Evolutionary conservation across 2,113 vertebrate genomes (phyloP).

Genomic region (Phyllostomus discolor): DNA sequence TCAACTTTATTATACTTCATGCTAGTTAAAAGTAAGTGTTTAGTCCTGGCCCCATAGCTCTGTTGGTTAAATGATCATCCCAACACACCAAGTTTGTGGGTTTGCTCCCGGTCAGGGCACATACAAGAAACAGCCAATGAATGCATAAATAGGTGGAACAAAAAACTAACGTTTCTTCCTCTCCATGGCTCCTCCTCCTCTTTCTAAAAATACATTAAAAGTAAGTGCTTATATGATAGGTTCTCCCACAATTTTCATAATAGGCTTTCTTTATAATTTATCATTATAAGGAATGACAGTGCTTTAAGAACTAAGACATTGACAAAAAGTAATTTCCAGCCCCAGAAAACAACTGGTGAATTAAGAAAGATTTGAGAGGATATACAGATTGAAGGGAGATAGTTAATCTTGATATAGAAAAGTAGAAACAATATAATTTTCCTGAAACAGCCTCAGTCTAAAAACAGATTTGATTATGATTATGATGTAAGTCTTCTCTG

Average conservation of each 20-base stretch:
- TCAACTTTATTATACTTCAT: not conserved
- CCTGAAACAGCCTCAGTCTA: not conserved
- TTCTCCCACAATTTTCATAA: not conserved
- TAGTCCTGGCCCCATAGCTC: no score
- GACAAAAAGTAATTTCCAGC: not conserved
- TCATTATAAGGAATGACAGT: not conserved
- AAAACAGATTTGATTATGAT: not conserved
- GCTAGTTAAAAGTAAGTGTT: not conserved
- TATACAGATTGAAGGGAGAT: not conserved
- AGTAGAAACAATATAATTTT: not conserved
- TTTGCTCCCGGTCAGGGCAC: no score
- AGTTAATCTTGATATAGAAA: constrained; percentile 10
- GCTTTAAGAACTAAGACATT: not conserved
- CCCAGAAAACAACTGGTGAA: not conserved
- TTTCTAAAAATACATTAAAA: not conserved
- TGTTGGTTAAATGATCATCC: no score
- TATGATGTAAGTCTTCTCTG: not conserved
- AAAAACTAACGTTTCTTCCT: no score
- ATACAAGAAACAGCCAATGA: no score
- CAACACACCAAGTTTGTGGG: no score
- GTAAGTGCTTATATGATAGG: not conserved
- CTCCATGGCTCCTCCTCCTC: no score
- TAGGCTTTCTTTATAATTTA: not conserved
- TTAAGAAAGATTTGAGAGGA: not conserved
- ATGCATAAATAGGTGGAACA: no score